These are phyloP conservation scores for Anabacerthia variegaticeps DNA, from an alignment of 2,797 vertebrate genomes.

Conservation along the genomic window DNA sequence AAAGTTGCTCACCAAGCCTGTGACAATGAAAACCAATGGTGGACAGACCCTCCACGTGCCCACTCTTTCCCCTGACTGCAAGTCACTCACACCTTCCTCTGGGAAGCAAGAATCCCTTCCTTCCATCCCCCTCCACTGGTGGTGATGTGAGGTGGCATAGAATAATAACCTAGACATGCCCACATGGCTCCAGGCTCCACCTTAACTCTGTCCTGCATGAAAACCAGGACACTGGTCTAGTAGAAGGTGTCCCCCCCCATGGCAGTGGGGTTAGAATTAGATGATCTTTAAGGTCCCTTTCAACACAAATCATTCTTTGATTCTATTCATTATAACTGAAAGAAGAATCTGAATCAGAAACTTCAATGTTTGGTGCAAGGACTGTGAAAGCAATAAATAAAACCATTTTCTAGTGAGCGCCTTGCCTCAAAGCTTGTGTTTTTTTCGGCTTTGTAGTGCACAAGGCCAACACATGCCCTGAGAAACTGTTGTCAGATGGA, in stretches of 20 bases:
- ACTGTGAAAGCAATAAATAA: not conserved
- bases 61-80: not conserved
- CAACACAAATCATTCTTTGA: not conserved
- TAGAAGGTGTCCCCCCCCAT: not conserved
- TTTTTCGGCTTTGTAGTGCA: not conserved
- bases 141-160: not conserved
- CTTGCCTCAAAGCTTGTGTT: not conserved
- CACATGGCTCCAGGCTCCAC: not conserved
- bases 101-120: fast-evolving
- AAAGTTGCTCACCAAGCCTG: not conserved
- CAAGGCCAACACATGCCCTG: not conserved
- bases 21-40: not conserved
- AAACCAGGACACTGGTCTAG: not conserved
- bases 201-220: not conserved
- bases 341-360: not conserved
- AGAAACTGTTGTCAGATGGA: fast-evolving
- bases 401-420: not conserved
- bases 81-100: fast-evolving
- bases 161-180: not conserved
- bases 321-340: not conserved
- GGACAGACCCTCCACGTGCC: fast-evolving
- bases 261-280: not conserved
- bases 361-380: not conserved
- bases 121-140: fast-evolving
- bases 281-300: not conserved